Percentiles rank a stretch among this genome's conserved stretches.
phyloP scores from a whole-genome alignment of 2,113 vertebrate species.

The Colaptes auratus region DNA sequence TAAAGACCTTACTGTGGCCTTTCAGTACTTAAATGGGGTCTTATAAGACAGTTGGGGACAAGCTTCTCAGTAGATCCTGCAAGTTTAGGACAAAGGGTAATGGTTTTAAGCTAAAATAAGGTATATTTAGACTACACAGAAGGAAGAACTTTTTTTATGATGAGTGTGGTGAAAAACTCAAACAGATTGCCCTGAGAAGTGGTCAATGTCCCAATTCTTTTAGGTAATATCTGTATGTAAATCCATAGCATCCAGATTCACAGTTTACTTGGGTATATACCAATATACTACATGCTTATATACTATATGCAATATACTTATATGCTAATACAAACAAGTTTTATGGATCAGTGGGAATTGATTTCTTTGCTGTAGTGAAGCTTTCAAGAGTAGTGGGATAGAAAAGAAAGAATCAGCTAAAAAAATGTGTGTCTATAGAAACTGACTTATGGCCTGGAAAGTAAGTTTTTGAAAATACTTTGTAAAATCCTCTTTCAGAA shows the following conservation, averaged over 20 bases:
- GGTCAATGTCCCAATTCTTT: background rate
- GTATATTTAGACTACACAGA: background rate
- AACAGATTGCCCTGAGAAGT: background rate
- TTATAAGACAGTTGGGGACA: background rate
- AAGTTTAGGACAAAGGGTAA: fast-evolving
- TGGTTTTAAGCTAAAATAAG: background rate
- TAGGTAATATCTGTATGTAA: background rate
- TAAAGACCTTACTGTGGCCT: background rate
- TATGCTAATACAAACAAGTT: background rate
- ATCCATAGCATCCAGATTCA: background rate
- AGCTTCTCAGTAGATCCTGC: background rate
- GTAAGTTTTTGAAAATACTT: background rate
- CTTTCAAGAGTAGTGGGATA: background rate
- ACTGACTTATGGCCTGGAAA: background rate
- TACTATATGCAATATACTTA: background rate
- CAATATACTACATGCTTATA: background rate
- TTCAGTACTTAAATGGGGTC: background rate
- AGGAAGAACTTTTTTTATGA: background rate
- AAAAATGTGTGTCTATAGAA: background rate
- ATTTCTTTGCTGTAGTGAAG: background rate
- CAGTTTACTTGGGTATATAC: background rate
- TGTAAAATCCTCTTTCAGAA: background rate
- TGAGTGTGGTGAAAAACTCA: background rate
- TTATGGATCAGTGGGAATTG: background rate
- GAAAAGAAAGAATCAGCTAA: background rate